A percentile compares a stretch with the other conserved stretches of the same genome.
Conservation (phyloP, 1,140 invertebrate genomes). For the Limonius californicus region DNA sequence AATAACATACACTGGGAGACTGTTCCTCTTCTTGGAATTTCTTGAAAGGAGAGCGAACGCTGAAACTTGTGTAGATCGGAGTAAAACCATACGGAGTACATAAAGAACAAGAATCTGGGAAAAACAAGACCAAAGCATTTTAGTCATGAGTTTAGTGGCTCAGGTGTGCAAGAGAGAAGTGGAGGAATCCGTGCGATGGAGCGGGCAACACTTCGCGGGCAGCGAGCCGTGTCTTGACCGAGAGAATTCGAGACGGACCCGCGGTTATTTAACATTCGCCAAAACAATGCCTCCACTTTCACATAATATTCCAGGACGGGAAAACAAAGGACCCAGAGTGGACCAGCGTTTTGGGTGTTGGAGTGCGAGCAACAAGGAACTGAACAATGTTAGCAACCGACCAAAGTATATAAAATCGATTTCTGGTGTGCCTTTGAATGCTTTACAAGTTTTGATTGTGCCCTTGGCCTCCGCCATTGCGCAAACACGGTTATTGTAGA, state of each 20-base stretch:
- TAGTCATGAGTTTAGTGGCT: not conserved
- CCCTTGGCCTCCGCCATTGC: not conserved
- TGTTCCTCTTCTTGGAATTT: too few species aligned
- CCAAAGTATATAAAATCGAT: not conserved
- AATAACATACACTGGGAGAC: too few species aligned
- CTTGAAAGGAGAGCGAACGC: too few species aligned
- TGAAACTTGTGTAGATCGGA: too few species aligned
- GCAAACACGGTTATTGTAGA: not conserved
- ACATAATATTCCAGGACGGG: not conserved
- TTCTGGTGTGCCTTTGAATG: not conserved
- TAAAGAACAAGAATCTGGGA: not conserved
- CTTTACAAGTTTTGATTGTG: not conserved
- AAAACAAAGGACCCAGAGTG: not conserved
- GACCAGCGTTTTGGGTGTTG: not conserved
- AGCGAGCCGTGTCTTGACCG: conserved; percentile 22
- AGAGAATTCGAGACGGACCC: conserved; percentile 25
- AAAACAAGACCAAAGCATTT: not conserved
- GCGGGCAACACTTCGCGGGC: conserved; percentile 20
- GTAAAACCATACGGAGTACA: not conserved
- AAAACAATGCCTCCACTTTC: conserved; percentile 19
- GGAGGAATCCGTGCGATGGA: conserved; percentile 14
- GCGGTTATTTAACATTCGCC: conserved; percentile 18
- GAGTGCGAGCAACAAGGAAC: not conserved
- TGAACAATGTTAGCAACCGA: not conserved
- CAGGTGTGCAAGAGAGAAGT: conserved; percentile 3